These are phyloP conservation scores for Cacoxenus indagator DNA, from an alignment of 2,888 invertebrate genomes.

Conservation along the genomic window DNA sequence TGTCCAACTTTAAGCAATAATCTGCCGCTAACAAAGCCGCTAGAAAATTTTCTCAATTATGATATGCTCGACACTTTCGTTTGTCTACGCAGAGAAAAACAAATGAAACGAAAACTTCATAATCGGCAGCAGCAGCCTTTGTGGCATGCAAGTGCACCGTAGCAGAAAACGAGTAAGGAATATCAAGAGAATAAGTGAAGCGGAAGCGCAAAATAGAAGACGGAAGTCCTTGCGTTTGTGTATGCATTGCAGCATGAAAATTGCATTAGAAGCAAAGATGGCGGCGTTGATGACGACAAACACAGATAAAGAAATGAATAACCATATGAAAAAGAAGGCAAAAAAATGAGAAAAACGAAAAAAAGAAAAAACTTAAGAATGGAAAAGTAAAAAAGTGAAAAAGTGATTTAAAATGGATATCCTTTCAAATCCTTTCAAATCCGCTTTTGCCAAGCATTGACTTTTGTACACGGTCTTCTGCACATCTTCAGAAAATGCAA, in stretches of 20 bases:
- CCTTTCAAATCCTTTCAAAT: too few species aligned
- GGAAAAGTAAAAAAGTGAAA: neutral
- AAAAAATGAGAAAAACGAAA: neutral
- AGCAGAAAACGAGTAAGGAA: constrained; percentile 4
- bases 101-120: constrained; percentile 5
- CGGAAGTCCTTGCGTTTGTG: constrained; percentile 48
- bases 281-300: neutral
- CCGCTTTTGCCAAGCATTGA: neutral
- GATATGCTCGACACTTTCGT: neutral
- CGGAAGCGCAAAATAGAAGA: constrained; percentile 25
- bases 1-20: neutral
- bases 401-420: neutral
- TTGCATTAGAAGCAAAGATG: constrained; percentile 52
- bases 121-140: constrained; percentile 11
- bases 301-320: neutral
- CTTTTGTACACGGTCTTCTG: neutral
- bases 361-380: neutral
- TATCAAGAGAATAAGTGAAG: neutral
- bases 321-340: neutral
- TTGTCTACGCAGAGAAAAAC: neutral
- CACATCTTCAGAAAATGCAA: neutral
- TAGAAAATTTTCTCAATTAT: neutral
- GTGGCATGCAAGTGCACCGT: neutral
- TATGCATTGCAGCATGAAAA: constrained; percentile 55
- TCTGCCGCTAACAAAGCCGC: constrained; percentile 4